Percentiles rank a stretch among this genome's conserved stretches.
phyloP scores from a whole-genome alignment of 2,113 vertebrate species.

The Tragelaphus scriptus region DNA sequence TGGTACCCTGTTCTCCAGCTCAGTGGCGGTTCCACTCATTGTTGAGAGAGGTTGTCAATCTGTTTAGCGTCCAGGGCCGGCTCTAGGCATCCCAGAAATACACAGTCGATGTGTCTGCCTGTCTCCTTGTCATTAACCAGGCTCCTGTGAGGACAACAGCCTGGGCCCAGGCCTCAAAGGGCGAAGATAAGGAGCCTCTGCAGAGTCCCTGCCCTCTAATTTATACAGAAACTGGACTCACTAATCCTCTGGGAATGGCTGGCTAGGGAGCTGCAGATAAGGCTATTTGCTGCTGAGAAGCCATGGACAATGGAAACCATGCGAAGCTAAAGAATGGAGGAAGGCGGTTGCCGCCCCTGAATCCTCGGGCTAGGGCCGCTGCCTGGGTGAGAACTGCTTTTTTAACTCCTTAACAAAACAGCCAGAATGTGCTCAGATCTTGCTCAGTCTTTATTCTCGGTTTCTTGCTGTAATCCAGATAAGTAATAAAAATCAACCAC shows the following conservation, averaged over 20 bases:
- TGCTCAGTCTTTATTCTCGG: conserved; percentile 62
- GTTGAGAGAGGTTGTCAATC: background rate
- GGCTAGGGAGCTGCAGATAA: background rate
- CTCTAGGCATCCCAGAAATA: background rate
- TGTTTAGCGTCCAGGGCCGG: background rate
- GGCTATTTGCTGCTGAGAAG: background rate
- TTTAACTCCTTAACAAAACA: background rate
- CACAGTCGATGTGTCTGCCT: background rate
- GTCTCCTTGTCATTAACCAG: conserved; percentile 33
- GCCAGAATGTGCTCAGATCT: conserved; percentile 6
- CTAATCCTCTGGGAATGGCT: background rate
- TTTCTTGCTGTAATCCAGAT: conserved; percentile 66
- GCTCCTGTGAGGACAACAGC: conserved; percentile 68
- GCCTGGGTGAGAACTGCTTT: background rate
- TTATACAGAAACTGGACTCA: conserved; percentile 1
- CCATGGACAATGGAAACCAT: background rate
- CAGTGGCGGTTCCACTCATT: background rate
- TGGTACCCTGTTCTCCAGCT: background rate
- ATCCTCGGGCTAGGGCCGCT: background rate
- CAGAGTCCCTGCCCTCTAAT: background rate
- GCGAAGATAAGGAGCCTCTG: background rate
- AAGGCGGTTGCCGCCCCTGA: background rate
- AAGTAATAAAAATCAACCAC: conserved; percentile 71
- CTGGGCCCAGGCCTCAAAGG: conserved; percentile 11
- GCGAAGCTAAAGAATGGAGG: background rate